Evolutionary conservation across 2,113 vertebrate genomes (phyloP), one percentile per base, ranked within the genome.

Genomic region (Pelodiscus sinensis): DNA sequence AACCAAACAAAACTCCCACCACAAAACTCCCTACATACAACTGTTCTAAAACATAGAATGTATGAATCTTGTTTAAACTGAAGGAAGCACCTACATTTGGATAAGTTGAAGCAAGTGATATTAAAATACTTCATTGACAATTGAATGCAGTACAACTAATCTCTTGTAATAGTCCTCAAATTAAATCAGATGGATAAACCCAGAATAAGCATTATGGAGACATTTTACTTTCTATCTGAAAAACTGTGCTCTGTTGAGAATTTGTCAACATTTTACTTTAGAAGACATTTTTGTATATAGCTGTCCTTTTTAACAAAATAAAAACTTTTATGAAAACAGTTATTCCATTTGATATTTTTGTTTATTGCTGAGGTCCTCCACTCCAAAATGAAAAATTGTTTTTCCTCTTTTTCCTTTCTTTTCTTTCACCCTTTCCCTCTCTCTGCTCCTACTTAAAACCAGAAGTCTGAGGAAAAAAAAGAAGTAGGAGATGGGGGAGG

Each of bases 211-310:
- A 83, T 89, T 31, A 71, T 12, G 35, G 1, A 10, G 25, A 78
- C 51, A 77, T 27, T 16, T 2, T 90, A 3, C 2, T 87, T 87
- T 83, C 35, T 71, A 68, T 35, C 4, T 85, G 38, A 18, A 91
- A 89, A 81, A 1, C 12, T n/a, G 0, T 0, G 0, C 1, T 51
- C 55, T 79, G 91, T 3, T n/a, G 18, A 35, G 31, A 71, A 71
- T 19, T 71, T 15, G 65, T 71, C 31, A 71, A 35, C n/a, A 71
- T 71, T 71, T 71, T 35, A 21, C 65, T 71, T 71, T 19, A 71
- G 9, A 75, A 8, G 22, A 44, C 38, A 12, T 25, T 14, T 75
- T 44, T 75, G 22, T 9, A 44, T 38, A 75, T 44, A 50, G 6
- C 24, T 75, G 6, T 35, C 22, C 71, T 73, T 44, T 60, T 75